Base-by-base conservation (phyloP, 2,797 vertebrate genomes). In the Pampus argenteus region DNA sequence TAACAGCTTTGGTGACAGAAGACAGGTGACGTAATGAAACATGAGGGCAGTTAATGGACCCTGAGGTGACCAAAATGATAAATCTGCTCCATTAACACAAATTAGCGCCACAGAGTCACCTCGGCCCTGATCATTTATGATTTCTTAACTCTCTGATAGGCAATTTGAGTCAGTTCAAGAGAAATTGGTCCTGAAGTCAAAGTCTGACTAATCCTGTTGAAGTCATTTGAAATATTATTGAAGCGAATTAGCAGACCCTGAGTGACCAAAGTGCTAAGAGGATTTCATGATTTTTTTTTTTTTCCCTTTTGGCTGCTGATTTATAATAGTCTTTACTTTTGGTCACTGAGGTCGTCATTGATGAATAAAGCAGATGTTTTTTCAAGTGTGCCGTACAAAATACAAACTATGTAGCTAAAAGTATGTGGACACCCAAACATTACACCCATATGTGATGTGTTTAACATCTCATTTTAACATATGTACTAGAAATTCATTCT, bases 191-290 rank as follows among this genome's bases (percentile, higher is more conserved):
- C 56, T 61, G 61, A 72, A 71, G 36, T 58, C 77, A 69, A 69
- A 67, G 9, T 76, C 71, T 59, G 60, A 76, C 57, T 74, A 85
- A 88, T 84, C 77, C 79, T 17, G 28, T 61, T 88, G 78, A 68
- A 79, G 60, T 81, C 66, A 78, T 68, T 72, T 71, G 63, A 82
- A 80, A 74, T 81, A 76, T 84, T 74, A 78, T 50, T 67, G 65
- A 78, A 72, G 57, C 7, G 17, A 84, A 86, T 72, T 40, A 81
- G 60, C 69, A 51, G 63, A 69, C 51, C 52, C 36, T 26, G 71
- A 64, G 47, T 9, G 8, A 61, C 74, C 59, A 31, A 31, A 62
- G 36, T 7, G 64, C 54, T 44, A 69, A 82, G 74, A 83, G 42
- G 78, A 76, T 79, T 80, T 73, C 0, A 9, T 57, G 25, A 29